phyloP scores from a whole-genome alignment of 1,140 invertebrate genomes.

The Halotydeus destructor region DNA sequence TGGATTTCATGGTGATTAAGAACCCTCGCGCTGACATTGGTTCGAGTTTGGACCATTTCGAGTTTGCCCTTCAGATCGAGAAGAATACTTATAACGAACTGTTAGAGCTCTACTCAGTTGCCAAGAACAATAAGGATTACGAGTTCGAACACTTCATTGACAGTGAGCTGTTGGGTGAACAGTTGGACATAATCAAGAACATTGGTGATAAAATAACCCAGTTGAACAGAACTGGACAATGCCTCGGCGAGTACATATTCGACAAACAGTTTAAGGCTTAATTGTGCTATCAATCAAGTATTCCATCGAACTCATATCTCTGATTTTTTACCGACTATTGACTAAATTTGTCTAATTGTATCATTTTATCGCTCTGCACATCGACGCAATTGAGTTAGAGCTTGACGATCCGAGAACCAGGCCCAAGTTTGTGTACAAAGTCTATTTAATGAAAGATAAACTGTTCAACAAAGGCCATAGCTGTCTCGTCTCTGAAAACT shows the following conservation, averaged over 20 bases:
- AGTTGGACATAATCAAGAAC: conserved; percentile 38
- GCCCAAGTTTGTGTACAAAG: no score
- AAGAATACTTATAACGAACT: conserved; percentile 53
- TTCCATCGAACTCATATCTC: no score
- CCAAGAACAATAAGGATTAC: conserved; percentile 39
- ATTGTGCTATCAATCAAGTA: no score
- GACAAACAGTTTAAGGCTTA: conserved; percentile 33
- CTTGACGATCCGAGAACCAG: no score
- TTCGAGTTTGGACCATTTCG: conserved; percentile 40
- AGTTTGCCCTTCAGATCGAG: conserved; percentile 46
- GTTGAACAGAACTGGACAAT: conserved; percentile 35
- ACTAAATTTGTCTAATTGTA: no score
- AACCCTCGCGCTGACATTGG: conserved; percentile 2
- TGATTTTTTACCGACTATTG: no score
- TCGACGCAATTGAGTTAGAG: no score
- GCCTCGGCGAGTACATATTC: conserved; percentile 38
- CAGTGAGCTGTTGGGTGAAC: conserved; percentile 33
- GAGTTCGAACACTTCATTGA: conserved; percentile 38
- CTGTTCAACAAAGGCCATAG: no score
- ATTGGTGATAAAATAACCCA: conserved; percentile 34
- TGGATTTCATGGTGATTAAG: conserved; percentile 24
- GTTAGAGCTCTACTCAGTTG: conserved; percentile 40
- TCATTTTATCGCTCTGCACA: no score
- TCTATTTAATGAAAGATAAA: no score
- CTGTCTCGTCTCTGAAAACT: no score